Conservation (phyloP, 1,140 invertebrate species). For the Tetramorium simillimum region DNA sequence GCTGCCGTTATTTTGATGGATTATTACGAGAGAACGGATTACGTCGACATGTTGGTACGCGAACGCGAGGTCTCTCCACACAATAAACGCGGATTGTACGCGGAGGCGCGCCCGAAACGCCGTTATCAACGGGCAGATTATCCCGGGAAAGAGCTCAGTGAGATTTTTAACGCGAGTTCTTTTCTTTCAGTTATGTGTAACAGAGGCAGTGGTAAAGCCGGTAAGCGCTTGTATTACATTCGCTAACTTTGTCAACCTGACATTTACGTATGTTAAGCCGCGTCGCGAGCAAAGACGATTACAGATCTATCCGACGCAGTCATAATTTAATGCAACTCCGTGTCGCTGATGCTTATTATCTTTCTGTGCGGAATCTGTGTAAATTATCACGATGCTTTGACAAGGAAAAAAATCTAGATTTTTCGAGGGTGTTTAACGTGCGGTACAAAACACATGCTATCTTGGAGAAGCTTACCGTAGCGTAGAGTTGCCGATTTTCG, state of each 20-base stretch:
- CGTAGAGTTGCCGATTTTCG: conserved; percentile 11
- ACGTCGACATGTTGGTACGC: conserved; percentile 32
- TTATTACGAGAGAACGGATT: conserved; percentile 52
- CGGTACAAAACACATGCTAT: conserved; percentile 1
- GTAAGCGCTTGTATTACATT: conserved; percentile 13
- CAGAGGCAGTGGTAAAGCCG: conserved; percentile 13
- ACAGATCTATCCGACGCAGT: not conserved
- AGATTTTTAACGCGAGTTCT: conserved; percentile 45
- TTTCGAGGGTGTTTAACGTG: not conserved
- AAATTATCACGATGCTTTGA: not conserved
- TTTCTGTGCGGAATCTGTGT: not conserved
- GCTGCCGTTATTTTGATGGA: conserved; percentile 36
- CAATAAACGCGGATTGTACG: conserved; percentile 37
- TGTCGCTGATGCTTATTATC: not conserved
- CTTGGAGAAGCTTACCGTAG: conserved; percentile 18
- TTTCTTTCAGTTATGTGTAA: conserved; percentile 22
- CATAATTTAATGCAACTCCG: not conserved
- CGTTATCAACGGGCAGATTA: conserved; percentile 44
- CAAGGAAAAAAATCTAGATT: not conserved
- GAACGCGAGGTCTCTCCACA: not conserved
- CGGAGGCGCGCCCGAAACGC: conserved; percentile 2
- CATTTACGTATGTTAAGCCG: conserved; percentile 8
- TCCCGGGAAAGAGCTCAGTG: conserved; percentile 28
- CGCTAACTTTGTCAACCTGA: not conserved
- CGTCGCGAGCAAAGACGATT: conserved; percentile 13